Evolutionary conservation across 2,888 invertebrate species (phyloP).

Genomic region (Magallana nippona): DNA sequence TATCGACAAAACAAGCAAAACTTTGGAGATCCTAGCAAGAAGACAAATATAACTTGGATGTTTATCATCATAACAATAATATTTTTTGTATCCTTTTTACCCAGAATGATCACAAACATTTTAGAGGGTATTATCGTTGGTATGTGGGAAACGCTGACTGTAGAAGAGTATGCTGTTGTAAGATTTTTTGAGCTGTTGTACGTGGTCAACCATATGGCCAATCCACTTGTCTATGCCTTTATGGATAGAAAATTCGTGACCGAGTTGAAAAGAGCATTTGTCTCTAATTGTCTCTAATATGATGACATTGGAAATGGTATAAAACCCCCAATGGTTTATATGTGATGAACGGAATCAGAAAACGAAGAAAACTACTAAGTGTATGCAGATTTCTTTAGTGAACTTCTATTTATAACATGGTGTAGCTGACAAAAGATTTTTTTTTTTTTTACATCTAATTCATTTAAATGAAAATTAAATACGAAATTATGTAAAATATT

Average conservation of each 20-base stretch:
- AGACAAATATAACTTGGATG: constrained; percentile 15
- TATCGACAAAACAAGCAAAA: not conserved
- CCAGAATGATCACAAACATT: constrained; percentile 15
- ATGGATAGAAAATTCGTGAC: not conserved
- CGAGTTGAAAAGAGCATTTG: not conserved
- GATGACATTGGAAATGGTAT: no score
- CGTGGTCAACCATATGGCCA: constrained; percentile 36
- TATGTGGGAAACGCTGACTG: not conserved
- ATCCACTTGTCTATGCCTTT: constrained; percentile 41
- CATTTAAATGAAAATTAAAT: no score
- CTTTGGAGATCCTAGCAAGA: not conserved
- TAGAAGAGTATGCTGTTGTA: not conserved
- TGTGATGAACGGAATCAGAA: no score
- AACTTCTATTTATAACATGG: no score
- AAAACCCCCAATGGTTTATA: no score
- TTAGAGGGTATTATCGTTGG: not conserved
- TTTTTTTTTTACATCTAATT: no score
- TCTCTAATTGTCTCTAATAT: no score
- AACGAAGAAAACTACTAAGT: no score
- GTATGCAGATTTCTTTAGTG: no score
- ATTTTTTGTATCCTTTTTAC: constrained; percentile 12
- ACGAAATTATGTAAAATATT: no score
- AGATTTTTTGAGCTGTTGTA: constrained; percentile 16
- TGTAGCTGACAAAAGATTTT: no score
- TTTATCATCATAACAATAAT: constrained; percentile 36